These are phyloP conservation scores for Agrotis ipsilon DNA, from an alignment of 2,888 invertebrate genomes.

Conservation along the genomic window DNA sequence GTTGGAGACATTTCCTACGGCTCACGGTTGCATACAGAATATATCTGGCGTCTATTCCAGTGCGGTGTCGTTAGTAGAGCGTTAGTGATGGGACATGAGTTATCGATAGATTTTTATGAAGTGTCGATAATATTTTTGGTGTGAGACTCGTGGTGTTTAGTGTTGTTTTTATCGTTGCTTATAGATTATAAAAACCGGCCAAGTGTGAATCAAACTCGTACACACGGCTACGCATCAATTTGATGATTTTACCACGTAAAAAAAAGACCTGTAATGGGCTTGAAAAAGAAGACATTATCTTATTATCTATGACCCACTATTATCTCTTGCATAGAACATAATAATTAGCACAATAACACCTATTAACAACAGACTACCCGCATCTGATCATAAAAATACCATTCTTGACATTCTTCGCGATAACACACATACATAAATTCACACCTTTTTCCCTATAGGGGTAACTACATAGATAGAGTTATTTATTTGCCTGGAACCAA, in stretches of 20 bases:
- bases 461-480: too few species aligned
- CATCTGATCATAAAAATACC: constrained; percentile 30
- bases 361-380: constrained; percentile 12
- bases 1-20: constrained; percentile 46
- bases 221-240: too few species aligned
- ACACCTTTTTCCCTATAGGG: background rate
- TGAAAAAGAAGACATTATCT: background rate
- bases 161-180: too few species aligned
- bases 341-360: constrained; percentile 12
- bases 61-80: constrained; percentile 60
- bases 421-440: background rate
- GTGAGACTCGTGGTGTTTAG: too few species aligned
- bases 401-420: background rate
- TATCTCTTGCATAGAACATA: background rate
- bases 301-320: background rate
- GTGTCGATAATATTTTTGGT: background rate
- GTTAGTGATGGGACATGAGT: constrained; percentile 54
- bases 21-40: constrained; percentile 64
- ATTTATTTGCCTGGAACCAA: too few species aligned
- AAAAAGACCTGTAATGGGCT: background rate
- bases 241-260: too few species aligned
- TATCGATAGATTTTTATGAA: constrained; percentile 47
- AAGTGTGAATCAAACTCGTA: too few species aligned
- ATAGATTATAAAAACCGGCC: too few species aligned
- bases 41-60: constrained; percentile 62